Percentiles rank a stretch among this genome's conserved stretches.
phyloP scores from a whole-genome alignment of 1,140 invertebrate genomes.

The Galendromus occidentalis region DNA sequence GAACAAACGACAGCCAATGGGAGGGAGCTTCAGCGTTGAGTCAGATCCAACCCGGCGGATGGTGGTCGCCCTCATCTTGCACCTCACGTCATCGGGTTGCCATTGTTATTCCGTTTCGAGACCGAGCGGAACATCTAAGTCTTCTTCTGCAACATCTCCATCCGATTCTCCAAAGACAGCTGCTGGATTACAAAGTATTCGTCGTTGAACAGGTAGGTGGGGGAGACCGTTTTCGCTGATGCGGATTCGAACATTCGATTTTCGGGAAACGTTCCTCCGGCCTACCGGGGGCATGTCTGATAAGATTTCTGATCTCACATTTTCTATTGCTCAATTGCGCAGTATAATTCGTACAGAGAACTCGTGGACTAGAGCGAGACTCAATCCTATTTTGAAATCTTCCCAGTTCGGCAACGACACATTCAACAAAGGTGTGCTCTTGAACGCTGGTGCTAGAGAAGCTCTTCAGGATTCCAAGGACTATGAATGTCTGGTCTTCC shows the following conservation, averaged over 20 bases:
- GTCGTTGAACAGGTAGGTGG: constrained; percentile 30
- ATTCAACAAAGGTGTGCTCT: constrained; percentile 79
- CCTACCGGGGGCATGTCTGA: no score
- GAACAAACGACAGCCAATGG: not conserved
- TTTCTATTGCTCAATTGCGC: constrained; percentile 10
- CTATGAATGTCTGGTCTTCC: constrained; percentile 75
- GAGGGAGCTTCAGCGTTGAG: not conserved
- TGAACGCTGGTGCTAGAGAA: constrained; percentile 72
- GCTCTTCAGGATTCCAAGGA: constrained; percentile 37
- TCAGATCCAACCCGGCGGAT: not conserved
- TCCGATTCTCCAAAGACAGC: constrained; percentile 31
- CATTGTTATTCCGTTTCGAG: constrained; percentile 32
- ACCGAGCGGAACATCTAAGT: constrained; percentile 30
- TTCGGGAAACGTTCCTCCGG: no score
- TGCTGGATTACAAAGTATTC: constrained; percentile 32
- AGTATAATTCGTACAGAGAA: not conserved
- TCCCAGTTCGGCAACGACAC: constrained; percentile 34
- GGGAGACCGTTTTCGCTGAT: no score
- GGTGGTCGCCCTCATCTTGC: constrained; percentile 16
- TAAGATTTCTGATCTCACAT: constrained; percentile 17
- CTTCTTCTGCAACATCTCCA: constrained; percentile 28
- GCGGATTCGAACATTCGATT: no score
- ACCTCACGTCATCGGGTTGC: constrained; percentile 24
- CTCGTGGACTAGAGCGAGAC: constrained; percentile 2
- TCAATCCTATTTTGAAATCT: no score